Evolutionary conservation across 2,888 invertebrate species (phyloP).

Genomic region (Leptura quadrifasciata): DNA sequence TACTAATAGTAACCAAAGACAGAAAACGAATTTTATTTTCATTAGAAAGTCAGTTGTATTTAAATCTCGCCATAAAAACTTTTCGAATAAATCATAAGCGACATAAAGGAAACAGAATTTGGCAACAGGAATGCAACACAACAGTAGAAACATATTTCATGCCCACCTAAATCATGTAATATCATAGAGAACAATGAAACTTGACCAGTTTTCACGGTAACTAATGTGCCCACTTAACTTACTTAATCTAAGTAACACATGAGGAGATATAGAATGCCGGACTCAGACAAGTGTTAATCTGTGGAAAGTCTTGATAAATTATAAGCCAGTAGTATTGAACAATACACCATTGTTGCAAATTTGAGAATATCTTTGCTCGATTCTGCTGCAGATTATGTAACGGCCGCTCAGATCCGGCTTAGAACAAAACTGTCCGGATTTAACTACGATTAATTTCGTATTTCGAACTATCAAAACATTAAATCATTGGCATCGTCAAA

Average conservation of each 20-base stretch:
- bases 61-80: too few relatives aligned
- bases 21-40: too few relatives aligned
- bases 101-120: slow-evolving; percentile 1
- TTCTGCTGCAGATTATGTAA: slow-evolving; percentile 18
- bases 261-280: slow-evolving; percentile 4
- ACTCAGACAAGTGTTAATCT: slow-evolving; percentile 26
- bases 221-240: slow-evolving; percentile 32
- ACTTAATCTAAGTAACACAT: slow-evolving; percentile 13
- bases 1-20: too few relatives aligned
- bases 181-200: slow-evolving; percentile 33
- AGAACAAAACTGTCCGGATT: too few relatives aligned
- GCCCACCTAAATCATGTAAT: slow-evolving; percentile 37
- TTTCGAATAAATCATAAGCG: too few relatives aligned
- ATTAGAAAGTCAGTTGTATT: too few relatives aligned
- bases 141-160: background rate
- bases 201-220: slow-evolving; percentile 27
- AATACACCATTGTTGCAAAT: slow-evolving; percentile 37
- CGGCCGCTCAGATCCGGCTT: slow-evolving; percentile 1
- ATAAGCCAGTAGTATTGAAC: slow-evolving; percentile 22
- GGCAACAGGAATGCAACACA: background rate
- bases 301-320: slow-evolving; percentile 39
- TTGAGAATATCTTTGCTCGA: slow-evolving; percentile 24
- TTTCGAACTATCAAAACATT: too few relatives aligned
- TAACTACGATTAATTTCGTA: too few relatives aligned
- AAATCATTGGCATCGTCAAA: too few relatives aligned